phyloP scores from a whole-genome alignment of 92 coral and sea anemone species.

The Porites evermanni region DNA sequence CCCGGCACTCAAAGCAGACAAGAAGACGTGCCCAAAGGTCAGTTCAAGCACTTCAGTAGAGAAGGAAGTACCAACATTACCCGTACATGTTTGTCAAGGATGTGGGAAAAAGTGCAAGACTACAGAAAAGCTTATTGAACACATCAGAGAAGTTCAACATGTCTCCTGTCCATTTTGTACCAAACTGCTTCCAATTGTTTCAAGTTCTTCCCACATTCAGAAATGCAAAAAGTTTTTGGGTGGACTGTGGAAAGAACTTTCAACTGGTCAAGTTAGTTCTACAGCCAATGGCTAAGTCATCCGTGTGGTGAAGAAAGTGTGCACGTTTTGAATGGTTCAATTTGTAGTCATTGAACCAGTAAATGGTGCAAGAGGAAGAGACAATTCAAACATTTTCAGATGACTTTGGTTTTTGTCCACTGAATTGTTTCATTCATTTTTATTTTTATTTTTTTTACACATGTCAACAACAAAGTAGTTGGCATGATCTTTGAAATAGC shows the following conservation, averaged over 20 bases:
- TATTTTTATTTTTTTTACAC: too few species aligned
- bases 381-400: too few species aligned
- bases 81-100: constrained; percentile 17
- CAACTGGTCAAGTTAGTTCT: not conserved
- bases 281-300: too few species aligned
- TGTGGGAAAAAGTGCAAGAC: constrained; percentile 61
- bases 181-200: constrained; percentile 38
- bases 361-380: too few species aligned
- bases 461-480: too few species aligned
- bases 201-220: constrained; percentile 7
- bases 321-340: too few species aligned
- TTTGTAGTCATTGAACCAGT: too few species aligned
- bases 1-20: not conserved
- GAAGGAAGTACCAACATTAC: not conserved
- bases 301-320: too few species aligned
- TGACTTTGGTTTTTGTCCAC: too few species aligned
- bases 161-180: constrained; percentile 58
- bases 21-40: too few species aligned
- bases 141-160: constrained; percentile 57
- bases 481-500: too few species aligned
- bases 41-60: not conserved
- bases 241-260: constrained; percentile 4
- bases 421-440: too few species aligned
- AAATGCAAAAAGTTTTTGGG: not conserved
- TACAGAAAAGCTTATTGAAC: constrained; percentile 31